Base-by-base conservation (phyloP, 2,113 vertebrate species). In the Chionis minor region DNA sequence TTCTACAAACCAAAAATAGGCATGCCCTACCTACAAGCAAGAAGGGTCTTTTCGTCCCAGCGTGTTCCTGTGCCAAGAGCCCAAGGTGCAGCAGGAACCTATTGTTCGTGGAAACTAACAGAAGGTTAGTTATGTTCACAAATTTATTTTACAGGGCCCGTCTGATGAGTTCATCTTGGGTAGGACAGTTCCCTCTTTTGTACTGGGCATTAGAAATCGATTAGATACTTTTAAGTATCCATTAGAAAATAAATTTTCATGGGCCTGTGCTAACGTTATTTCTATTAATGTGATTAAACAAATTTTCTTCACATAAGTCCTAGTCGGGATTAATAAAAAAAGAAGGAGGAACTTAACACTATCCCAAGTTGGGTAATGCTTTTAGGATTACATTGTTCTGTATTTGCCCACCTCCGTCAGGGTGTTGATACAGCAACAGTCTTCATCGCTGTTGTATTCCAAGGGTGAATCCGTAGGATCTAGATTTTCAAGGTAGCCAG, bases 311-410 rank as follows among this genome's bases (percentile, higher is more conserved):
- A n/a, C 3, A 0, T 24, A 51, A 30, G 7, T 61, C 11, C 69
- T 19, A 32, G 7, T 61, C 24, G 69, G 42, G 79, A 74, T 87
- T 33, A 44, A 65, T 65, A 17, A 38, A 35, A 71, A 51, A 26
- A 69, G 18, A 8, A 10, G 6, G 3, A 56, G 22, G 8, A 54
- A 32, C 5, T 69, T 81, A 77, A 30, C 0, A 0, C 26, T 63
- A 2, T 28, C 28, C 27, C 35, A 22, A 16, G 13, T 21, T 42
- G 5, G 1, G 62, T 73, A 42, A 73, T 1, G 0, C 8, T 80
- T 83, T 72, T 67, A 59, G 54, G 33, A 67, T 75, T 56, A 15
- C 26, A 3, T 84, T 79, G 14, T 63, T 81, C 28, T 47, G 6
- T 66, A 28, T 90, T 56, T 2, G 4, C 18, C 40, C 3, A 18